These are phyloP conservation scores for Octodon degus DNA, from an alignment of 2,113 vertebrate genomes.

Conservation along the genomic window DNA sequence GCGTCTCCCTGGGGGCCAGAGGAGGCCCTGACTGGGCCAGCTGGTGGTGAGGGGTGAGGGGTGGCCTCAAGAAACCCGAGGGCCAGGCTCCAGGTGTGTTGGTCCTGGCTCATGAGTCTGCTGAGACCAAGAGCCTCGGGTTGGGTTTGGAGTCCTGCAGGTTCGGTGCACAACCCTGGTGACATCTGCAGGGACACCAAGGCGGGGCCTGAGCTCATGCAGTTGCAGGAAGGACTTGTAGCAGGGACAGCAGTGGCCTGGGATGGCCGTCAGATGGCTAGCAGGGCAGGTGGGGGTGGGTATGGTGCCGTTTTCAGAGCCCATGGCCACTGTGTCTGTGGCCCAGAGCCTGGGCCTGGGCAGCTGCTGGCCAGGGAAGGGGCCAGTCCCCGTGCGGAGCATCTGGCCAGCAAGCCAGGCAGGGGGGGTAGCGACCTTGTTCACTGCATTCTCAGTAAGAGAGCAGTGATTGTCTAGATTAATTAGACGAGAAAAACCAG, in stretches of 20 bases:
- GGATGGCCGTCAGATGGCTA: neutral
- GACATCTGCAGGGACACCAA: neutral
- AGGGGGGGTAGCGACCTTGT: no score
- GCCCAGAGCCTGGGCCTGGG: neutral
- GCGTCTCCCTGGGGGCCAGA: neutral
- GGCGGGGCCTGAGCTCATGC: neutral
- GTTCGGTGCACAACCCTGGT: neutral
- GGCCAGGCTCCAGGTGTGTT: neutral
- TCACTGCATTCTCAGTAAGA: neutral
- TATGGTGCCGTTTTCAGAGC: neutral
- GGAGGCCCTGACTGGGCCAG: neutral
- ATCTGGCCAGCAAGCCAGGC: accelerated
- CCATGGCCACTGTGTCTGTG: neutral
- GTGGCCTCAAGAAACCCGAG: neutral
- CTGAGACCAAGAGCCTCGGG: neutral
- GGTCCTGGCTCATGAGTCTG: neutral
- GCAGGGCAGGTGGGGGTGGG: accelerated
- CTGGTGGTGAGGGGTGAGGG: neutral
- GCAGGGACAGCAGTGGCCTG: no score
- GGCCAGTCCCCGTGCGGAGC: neutral
- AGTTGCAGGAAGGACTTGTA: neutral
- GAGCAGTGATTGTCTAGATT: neutral
- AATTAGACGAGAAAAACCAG: neutral
- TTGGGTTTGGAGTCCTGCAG: neutral
- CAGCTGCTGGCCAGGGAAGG: neutral